Base-by-base conservation (phyloP, 2,888 invertebrate species). In the Epinotia demarniana region DNA sequence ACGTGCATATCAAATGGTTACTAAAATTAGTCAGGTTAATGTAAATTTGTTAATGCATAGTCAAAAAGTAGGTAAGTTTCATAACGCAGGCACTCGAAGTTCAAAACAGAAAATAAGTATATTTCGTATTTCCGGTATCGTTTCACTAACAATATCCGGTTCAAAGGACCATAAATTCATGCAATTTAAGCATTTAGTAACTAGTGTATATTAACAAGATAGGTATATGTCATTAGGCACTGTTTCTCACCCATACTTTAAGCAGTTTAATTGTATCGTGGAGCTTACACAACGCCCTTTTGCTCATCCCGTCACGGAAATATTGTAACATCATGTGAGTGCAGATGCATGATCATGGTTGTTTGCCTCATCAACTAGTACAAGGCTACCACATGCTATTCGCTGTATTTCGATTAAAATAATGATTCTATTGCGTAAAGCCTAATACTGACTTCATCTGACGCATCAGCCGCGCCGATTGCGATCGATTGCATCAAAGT, bases 321-420 rank as follows among this genome's bases (percentile, higher is more conserved):
- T 49, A 64, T 69, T 68, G 73, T 55, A 46, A 43, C 68, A 61
- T 23, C 53, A 33, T 61, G 13, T 11, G 23, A 27, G 27, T 43
- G 57, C 33, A 33, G 49, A 62, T 70, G 63, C 33, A 46, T 19
- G 73, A 62, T 57, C 57, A 57, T 63, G 19, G 46, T 16, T 58
- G 46, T 73, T 73, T 61, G 53, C 62, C 57, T 69, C 62, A 63
- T 63, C 73, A 73, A 67, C 5, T 39, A 27, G 83, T 77, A 82
- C 86, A 86, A 86, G 86, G 86, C 80, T 76, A 67, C 70, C 67
- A 82, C 80, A 83, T 84, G 82, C 83, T 82, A 77, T 76, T 68
- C 72, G 69, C 69, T 63, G 66, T 23, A 61, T 62, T 70, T 64
- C 23, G 64, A 64, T 75, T 66, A 71, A 71, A 75, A 72, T 76